Evolutionary conservation across 1,140 invertebrate genomes (phyloP).

Genomic region (Cryptotermes secundus): DNA sequence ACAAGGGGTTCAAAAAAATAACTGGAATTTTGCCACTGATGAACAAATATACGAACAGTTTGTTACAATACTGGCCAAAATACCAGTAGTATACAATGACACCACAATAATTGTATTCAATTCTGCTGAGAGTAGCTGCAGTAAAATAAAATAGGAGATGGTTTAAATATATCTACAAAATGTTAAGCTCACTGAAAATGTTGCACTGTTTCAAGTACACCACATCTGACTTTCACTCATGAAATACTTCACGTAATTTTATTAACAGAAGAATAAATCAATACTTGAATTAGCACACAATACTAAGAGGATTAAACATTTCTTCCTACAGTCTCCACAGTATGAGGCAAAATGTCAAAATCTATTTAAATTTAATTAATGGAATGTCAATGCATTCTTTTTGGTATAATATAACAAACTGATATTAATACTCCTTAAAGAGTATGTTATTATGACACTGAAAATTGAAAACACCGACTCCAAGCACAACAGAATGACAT

Average conservation of each 20-base stretch:
- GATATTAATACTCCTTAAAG: neutral
- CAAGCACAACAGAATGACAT: neutral
- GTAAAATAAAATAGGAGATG: neutral
- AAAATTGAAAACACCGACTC: neutral
- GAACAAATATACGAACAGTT: too few species aligned
- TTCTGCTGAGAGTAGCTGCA: neutral
- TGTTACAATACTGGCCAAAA: neutral
- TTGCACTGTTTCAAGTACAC: neutral
- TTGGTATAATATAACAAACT: neutral
- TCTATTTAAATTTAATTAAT: neutral
- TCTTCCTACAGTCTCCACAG: neutral
- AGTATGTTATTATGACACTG: neutral
- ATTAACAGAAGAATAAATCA: slow-evolving; percentile 9
- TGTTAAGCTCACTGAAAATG: neutral
- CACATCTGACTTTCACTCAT: neutral
- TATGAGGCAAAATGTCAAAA: neutral
- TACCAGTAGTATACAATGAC: neutral
- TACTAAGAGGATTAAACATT: neutral
- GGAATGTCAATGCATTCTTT: neutral
- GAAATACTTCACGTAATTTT: neutral
- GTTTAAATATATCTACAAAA: neutral
- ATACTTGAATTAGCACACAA: neutral
- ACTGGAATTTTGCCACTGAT: too few species aligned
- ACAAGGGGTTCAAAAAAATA: too few species aligned
- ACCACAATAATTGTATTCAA: neutral